A percentile compares a stretch with the other conserved stretches of the same genome.
phyloP scores from a whole-genome alignment of 2,797 vertebrate species.

The Gorsachius magnificus region DNA sequence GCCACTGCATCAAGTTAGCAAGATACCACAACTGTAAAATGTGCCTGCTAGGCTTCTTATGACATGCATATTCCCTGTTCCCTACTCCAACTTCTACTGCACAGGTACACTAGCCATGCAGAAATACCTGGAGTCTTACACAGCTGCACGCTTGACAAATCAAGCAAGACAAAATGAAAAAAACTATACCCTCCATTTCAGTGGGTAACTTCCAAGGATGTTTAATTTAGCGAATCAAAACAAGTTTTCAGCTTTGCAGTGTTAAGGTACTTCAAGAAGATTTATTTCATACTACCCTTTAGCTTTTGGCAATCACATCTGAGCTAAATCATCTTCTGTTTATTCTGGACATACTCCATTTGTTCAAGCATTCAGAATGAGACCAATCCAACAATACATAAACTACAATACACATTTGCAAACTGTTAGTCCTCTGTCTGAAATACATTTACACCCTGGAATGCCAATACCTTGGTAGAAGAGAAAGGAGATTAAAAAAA shows the following conservation, averaged over 20 bases:
- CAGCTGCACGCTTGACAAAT: background rate
- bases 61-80: background rate
- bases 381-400: background rate
- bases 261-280: background rate
- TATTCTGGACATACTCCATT: constrained; percentile 23
- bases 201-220: background rate
- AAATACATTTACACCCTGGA: background rate
- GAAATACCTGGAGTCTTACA: background rate
- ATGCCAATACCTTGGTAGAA: background rate
- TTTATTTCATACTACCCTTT: background rate
- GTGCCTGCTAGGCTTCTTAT: background rate
- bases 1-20: background rate
- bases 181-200: background rate
- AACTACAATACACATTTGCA: background rate
- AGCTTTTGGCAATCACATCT: background rate
- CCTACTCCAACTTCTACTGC: background rate
- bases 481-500: background rate
- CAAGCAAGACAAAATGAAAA: background rate
- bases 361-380: constrained; percentile 3
- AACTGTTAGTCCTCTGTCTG: background rate
- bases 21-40: background rate
- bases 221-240: constrained; percentile 49
- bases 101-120: background rate
- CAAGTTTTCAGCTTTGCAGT: background rate
- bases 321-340: constrained; percentile 13